Percentiles rank a stretch among this genome's conserved stretches.
phyloP scores from a whole-genome alignment of 2,797 vertebrate genomes.

The Discoglossus pictus region DNA sequence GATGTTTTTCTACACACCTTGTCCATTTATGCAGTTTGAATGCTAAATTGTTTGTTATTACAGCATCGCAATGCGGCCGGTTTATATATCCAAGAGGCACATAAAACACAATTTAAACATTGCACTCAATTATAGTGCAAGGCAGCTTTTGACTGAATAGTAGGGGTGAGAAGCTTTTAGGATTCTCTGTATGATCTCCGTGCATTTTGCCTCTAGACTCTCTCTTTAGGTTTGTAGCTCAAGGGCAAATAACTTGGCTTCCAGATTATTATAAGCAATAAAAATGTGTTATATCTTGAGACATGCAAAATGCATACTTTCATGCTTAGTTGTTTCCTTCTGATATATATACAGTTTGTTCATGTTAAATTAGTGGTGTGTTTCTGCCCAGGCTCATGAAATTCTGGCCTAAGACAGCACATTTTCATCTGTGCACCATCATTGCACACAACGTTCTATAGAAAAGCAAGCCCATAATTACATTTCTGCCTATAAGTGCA shows the following conservation, averaged over 20 bases:
- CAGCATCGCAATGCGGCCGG: conserved; percentile 10
- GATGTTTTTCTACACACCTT: conserved; percentile 41
- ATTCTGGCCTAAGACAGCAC: too few relatives aligned
- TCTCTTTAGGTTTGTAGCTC: conserved; percentile 19
- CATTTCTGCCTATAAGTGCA: too few relatives aligned
- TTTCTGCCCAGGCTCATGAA: too few relatives aligned
- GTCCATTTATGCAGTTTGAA: conserved; percentile 31
- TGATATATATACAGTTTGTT: too few relatives aligned
- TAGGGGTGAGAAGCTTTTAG: background rate
- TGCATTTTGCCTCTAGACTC: conserved; percentile 4
- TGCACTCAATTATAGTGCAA: conserved; percentile 4
- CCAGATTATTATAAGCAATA: conserved; percentile 14
- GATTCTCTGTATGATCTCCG: conserved; percentile 23
- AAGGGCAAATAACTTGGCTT: conserved; percentile 12
- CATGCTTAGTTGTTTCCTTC: too few relatives aligned
- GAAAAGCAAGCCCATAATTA: too few relatives aligned
- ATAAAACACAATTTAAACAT: conserved; percentile 5
- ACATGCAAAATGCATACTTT: too few relatives aligned
- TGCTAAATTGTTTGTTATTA: conserved; percentile 27
- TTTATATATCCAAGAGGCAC: conserved; percentile 33
- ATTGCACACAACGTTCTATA: too few relatives aligned
- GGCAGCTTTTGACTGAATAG: conserved; percentile 9
- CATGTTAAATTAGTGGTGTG: too few relatives aligned
- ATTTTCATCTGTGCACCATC: too few relatives aligned
- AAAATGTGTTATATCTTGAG: background rate